phyloP scores from a whole-genome alignment of 2,888 invertebrate species.

The Agrilus biguttatus region DNA sequence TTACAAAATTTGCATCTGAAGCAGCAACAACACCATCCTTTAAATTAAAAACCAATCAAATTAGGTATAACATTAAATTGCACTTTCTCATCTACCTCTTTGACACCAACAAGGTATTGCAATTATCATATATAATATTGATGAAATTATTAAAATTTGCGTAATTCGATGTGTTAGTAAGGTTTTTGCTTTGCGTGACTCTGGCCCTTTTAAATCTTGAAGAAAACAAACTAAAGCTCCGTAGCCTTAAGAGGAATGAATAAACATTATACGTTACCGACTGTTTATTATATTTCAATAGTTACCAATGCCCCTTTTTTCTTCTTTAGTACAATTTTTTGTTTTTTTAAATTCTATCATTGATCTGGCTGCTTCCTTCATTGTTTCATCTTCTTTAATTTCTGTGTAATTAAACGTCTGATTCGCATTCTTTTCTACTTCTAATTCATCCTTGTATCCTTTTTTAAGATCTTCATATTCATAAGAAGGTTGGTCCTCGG shows the following conservation, averaged over 20 bases:
- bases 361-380: slow-evolving; percentile 24
- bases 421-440: slow-evolving; percentile 20
- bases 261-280: not conserved
- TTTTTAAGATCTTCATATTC: slow-evolving; percentile 30
- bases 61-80: not conserved
- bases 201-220: slow-evolving; percentile 22
- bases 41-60: slow-evolving; percentile 5
- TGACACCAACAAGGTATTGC: slow-evolving; percentile 38
- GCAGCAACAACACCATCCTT: slow-evolving; percentile 49
- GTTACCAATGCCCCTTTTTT: slow-evolving; percentile 30
- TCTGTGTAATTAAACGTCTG: slow-evolving; percentile 30
- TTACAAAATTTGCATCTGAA: slow-evolving; percentile 41
- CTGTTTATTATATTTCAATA: slow-evolving; percentile 1
- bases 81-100: slow-evolving; percentile 24
- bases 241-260: slow-evolving; percentile 13
- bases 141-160: slow-evolving; percentile 29
- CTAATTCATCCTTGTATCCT: slow-evolving; percentile 34
- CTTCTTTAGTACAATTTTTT: slow-evolving; percentile 34
- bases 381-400: slow-evolving; percentile 26
- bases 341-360: slow-evolving; percentile 23
- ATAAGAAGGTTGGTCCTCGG: slow-evolving; percentile 21
- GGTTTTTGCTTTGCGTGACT: slow-evolving; percentile 4
- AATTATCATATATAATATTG: slow-evolving; percentile 29
- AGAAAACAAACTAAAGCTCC: slow-evolving; percentile 28
- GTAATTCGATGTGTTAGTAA: slow-evolving; percentile 19